Conservation (phyloP, 2,113 vertebrate species). For the Tragelaphus imberbis region DNA sequence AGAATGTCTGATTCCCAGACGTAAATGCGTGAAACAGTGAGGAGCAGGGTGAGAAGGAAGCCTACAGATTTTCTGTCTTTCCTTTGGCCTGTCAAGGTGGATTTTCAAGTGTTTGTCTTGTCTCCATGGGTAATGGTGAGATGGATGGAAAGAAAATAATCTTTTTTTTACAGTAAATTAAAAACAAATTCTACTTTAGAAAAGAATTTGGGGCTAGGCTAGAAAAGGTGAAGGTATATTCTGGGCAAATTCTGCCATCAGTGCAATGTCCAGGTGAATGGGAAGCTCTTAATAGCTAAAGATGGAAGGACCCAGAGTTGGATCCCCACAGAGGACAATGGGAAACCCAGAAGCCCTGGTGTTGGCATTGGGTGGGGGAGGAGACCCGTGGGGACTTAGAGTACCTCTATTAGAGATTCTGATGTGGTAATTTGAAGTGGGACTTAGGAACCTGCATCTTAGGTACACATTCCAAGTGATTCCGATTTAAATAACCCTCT, state of each 20-base stretch:
- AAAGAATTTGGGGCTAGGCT: not conserved
- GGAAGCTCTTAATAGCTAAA: not conserved
- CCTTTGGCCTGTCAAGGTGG: too few species aligned
- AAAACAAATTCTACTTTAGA: not conserved
- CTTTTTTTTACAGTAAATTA: not conserved
- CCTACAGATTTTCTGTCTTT: not conserved
- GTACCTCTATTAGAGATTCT: not conserved
- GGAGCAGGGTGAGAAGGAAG: not conserved
- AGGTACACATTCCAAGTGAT: not conserved
- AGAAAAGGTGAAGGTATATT: not conserved
- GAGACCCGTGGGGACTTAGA: accelerated
- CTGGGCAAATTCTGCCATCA: not conserved
- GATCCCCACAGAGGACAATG: not conserved
- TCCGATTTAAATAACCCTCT: not conserved
- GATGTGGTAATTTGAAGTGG: not conserved
- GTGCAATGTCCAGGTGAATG: not conserved
- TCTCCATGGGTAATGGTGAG: not conserved
- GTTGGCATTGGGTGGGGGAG: accelerated
- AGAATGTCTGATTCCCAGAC: not conserved
- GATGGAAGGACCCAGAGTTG: too few species aligned
- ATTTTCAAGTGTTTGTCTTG: not conserved
- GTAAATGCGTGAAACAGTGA: not conserved
- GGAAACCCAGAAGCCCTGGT: not conserved
- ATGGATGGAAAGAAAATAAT: not conserved
- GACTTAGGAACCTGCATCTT: not conserved